Conservation (phyloP, 1,140 invertebrate species). For the Halictus rubicundus region DNA sequence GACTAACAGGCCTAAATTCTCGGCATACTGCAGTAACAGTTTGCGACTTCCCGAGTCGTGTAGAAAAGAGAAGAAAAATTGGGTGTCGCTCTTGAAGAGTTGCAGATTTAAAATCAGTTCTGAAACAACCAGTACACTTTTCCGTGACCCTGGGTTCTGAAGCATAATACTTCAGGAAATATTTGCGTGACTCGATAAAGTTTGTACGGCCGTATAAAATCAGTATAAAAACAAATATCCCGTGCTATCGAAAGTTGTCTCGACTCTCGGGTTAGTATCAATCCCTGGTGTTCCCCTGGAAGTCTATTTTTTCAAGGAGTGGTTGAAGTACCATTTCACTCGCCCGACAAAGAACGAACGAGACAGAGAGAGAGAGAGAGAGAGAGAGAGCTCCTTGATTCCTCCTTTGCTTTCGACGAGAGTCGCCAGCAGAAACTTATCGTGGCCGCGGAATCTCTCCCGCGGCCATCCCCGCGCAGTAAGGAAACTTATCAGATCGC, state of each 20-base stretch:
- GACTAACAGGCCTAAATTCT: too few relatives aligned
- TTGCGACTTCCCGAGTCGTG: too few relatives aligned
- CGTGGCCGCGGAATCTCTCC: slow-evolving; percentile 47
- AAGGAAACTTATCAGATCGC: slow-evolving; percentile 59
- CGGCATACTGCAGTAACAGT: too few relatives aligned
- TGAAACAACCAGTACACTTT: too few relatives aligned
- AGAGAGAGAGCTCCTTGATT: slow-evolving; percentile 16
- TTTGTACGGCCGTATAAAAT: background rate
- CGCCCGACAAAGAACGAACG: slow-evolving; percentile 48
- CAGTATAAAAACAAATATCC: too few relatives aligned
- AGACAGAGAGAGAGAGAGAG: background rate
- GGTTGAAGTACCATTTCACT: slow-evolving; percentile 26
- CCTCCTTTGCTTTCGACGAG: slow-evolving; percentile 27
- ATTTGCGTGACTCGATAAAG: too few relatives aligned
- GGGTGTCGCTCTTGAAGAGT: too few relatives aligned
- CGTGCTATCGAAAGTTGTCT: too few relatives aligned
- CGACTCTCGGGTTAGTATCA: background rate
- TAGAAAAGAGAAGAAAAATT: too few relatives aligned
- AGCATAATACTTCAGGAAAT: too few relatives aligned
- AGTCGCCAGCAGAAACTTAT: slow-evolving; percentile 45
- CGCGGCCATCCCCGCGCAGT: slow-evolving; percentile 18
- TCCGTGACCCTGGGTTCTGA: too few relatives aligned
- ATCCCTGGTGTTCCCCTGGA: background rate
- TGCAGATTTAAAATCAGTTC: too few relatives aligned
- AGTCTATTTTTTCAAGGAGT: background rate